Conservation (phyloP, 2,888 invertebrate genomes). For the Cerceris rybyensis region DNA sequence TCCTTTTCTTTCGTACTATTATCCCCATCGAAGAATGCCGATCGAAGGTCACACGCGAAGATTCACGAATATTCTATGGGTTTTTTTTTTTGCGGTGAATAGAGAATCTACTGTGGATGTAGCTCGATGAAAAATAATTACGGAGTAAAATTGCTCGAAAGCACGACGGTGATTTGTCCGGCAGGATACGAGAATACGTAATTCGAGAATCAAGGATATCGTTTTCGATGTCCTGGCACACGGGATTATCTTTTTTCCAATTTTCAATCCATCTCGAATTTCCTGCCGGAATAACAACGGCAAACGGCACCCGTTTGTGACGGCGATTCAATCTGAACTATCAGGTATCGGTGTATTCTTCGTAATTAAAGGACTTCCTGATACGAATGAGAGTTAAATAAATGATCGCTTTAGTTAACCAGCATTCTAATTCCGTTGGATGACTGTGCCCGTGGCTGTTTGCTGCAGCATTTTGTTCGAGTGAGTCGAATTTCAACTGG, state of each 20-base stretch:
- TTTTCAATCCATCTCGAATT: constrained; percentile 27
- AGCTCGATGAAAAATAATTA: neutral
- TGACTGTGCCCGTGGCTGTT: neutral
- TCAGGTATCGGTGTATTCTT: constrained; percentile 12
- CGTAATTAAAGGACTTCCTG: neutral
- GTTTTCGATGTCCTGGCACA: constrained; percentile 18
- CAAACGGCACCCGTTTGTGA: neutral
- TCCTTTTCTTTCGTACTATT: constrained; percentile 40
- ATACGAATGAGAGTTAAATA: neutral
- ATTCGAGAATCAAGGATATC: constrained; percentile 46
- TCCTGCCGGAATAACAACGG: constrained; percentile 1
- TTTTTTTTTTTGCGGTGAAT: neutral
- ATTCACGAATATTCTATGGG: neutral
- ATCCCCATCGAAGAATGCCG: constrained; percentile 22
- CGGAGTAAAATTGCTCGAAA: neutral
- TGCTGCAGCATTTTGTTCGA: neutral
- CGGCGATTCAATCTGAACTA: neutral
- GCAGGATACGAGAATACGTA: constrained; percentile 10
- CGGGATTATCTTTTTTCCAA: constrained; percentile 51
- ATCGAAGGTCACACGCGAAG: constrained; percentile 27
- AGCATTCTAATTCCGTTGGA: neutral
- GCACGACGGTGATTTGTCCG: constrained; percentile 1
- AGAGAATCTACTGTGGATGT: neutral
- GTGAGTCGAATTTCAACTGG: neutral
- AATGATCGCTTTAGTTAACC: neutral